These are phyloP conservation scores for Amaurobius ferox DNA, from an alignment of 2,888 invertebrate species.

Conservation along the genomic window DNA sequence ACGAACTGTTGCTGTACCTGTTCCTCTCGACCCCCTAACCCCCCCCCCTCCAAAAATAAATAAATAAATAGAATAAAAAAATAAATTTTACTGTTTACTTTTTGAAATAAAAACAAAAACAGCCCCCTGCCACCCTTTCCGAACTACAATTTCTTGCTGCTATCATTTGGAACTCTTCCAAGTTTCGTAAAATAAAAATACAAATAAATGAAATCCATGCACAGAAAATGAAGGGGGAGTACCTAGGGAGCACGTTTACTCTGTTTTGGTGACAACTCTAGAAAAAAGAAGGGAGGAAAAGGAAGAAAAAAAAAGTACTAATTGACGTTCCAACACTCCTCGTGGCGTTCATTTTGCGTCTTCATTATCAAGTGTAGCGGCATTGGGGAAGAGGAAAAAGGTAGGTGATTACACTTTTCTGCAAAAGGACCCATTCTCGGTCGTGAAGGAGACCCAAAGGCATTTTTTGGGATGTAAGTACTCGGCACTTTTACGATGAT, in stretches of 20 bases:
- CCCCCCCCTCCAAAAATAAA: too few relatives aligned
- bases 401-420: neutral
- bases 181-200: neutral
- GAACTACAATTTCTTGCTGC: neutral
- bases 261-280: neutral
- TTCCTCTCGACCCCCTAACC: too few relatives aligned
- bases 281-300: neutral
- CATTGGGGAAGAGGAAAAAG: neutral
- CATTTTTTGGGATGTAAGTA: neutral
- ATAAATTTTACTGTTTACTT: too few relatives aligned
- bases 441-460: neutral
- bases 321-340: constrained; percentile 12
- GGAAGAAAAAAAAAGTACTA: neutral
- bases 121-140: neutral
- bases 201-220: neutral
- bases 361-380: constrained; percentile 9
- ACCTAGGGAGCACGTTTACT: neutral
- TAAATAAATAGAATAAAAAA: too few relatives aligned
- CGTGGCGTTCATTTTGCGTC: constrained; percentile 2
- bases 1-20: too few relatives aligned
- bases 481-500: neutral
- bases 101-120: too few relatives aligned
- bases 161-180: neutral
- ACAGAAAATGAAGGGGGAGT: neutral
- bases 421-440: neutral